Evolutionary conservation across 2,888 invertebrate species (phyloP).

Genomic region (Fragum whitleyi): DNA sequence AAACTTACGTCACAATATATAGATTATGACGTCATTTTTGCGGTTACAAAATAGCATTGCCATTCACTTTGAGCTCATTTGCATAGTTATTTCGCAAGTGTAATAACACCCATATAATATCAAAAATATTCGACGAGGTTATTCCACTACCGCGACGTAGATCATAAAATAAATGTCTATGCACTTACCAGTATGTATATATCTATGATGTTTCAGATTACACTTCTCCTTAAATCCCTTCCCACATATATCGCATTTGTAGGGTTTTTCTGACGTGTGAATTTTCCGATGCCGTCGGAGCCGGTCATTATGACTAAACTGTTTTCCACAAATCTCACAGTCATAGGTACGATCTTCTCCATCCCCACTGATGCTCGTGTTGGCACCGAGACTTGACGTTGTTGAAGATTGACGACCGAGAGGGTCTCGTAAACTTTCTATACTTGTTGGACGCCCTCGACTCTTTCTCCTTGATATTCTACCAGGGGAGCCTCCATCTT

Average conservation of each 20-base stretch:
- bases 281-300: slow-evolving; percentile 64
- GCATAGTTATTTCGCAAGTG: no score
- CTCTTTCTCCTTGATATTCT: slow-evolving; percentile 59
- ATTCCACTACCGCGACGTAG: no score
- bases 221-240: slow-evolving; percentile 66
- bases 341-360: slow-evolving; percentile 62
- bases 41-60: no score
- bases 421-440: slow-evolving; percentile 62
- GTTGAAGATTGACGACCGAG: slow-evolving; percentile 61
- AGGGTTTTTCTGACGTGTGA: slow-evolving; percentile 65
- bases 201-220: slow-evolving; percentile 65
- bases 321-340: slow-evolving; percentile 65
- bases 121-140: no score
- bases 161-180: no score
- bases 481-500: slow-evolving; percentile 50
- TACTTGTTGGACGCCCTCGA: slow-evolving; percentile 64
- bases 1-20: no score
- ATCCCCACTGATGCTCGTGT: slow-evolving; percentile 56
- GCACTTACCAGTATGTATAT: slow-evolving; percentile 62
- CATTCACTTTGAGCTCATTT: no score
- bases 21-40: no score
- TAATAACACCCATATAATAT: no score
- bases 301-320: slow-evolving; percentile 64
- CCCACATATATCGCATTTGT: slow-evolving; percentile 67
- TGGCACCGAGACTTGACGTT: slow-evolving; percentile 60